Evolutionary conservation across 2,888 invertebrate species (phyloP), one percentile per base, ranked within the genome.

Genomic region (Diloba caeruleocephala): DNA sequence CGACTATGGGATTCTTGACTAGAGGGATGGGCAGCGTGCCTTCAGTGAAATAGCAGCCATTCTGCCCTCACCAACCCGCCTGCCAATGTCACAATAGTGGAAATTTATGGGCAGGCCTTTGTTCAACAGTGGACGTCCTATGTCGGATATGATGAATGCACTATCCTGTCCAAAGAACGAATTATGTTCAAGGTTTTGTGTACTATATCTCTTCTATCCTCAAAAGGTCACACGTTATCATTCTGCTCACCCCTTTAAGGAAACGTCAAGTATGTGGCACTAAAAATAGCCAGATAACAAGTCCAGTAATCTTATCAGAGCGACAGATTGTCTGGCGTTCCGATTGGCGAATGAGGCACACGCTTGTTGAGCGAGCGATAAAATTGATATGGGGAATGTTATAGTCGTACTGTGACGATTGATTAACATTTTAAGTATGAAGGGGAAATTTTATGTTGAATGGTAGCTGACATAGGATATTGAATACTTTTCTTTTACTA

Each of bases 241-340:
- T 5, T 21, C 32, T 42, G 51, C 28, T 49, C 32, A 61, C 62
- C 57, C 54, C 41, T 44, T 28, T 37, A 70, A 60, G 62, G 59
- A 55, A 55, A 65, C 48, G 43, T 65, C 56, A 49, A 32, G 54
- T 51, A 61, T 55, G 50, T 45, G 48, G 32, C 45, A 69, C 72
- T 74, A 72, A 71, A 76, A 71, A 78, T 76, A 76, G 65, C 33
- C 37, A 53, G 72, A 71, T 73, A 73, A 72, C 63, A 44, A 54
- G 49, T 52, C 51, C 53, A 58, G 54, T 39, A 21, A 21, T 21
- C 73, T 81, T 81, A 81, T 81, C 81, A 39, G 3, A 50, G 71
- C 78, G 81, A 69, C 81, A 58, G 71, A 76, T 74, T 77, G 81
- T 81, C 81, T 81, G 71, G 64, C 64, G 50, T 49, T 50, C 36